phyloP scores from a whole-genome alignment of 2,113 vertebrate genomes.

The Cichladusa arquata region DNA sequence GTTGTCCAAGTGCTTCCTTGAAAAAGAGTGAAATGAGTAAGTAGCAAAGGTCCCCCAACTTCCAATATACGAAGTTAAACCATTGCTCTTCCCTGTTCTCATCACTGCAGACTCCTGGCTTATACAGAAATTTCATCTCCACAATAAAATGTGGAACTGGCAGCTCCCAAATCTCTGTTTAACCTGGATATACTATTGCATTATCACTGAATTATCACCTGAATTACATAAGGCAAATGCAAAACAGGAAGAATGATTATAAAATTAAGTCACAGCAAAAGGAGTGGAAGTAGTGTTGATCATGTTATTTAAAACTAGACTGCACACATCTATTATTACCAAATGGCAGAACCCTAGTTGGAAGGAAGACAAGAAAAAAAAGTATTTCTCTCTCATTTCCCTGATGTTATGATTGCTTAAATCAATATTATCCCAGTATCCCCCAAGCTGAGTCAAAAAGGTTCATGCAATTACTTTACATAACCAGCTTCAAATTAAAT shows the following conservation, averaged over 20 bases:
- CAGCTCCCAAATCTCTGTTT: neutral
- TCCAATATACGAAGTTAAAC: neutral
- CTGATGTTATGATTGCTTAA: conserved; percentile 69
- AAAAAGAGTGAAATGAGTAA: neutral
- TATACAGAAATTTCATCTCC: neutral
- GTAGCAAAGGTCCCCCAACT: neutral
- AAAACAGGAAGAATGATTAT: neutral
- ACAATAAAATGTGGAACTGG: neutral
- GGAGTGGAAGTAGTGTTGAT: neutral
- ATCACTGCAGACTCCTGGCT: neutral
- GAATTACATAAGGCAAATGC: neutral
- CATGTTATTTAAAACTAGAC: neutral
- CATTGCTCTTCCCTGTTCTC: neutral
- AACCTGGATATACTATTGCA: neutral
- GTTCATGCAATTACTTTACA: conserved; percentile 65
- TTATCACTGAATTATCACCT: neutral
- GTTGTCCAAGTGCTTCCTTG: neutral
- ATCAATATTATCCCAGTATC: conserved; percentile 65
- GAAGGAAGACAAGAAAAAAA: conserved; percentile 10
- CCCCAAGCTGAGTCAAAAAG: conserved; percentile 65
- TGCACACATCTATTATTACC: neutral
- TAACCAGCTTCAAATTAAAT: conserved; percentile 66
- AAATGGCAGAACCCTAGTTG: neutral
- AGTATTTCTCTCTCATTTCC: conserved; percentile 38
- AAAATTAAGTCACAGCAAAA: neutral